These are phyloP conservation scores for Catotricha subobsoleta DNA, from an alignment of 2,888 invertebrate species.

Conservation along the genomic window DNA sequence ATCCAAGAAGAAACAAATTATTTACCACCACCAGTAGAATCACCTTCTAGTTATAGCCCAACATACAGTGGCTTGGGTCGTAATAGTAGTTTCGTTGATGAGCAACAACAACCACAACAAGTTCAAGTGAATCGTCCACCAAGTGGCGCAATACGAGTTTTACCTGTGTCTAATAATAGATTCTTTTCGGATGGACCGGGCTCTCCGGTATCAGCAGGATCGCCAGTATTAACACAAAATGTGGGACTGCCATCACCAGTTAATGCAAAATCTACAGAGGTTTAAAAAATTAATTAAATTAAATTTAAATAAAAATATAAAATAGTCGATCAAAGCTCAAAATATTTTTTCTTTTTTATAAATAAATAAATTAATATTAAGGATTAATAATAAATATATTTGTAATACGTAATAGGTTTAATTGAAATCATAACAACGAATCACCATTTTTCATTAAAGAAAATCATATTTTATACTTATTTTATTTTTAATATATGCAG, in stretches of 20 bases:
- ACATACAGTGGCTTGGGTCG: constrained; percentile 28
- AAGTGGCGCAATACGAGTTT: constrained; percentile 25
- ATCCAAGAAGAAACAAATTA: constrained; percentile 18
- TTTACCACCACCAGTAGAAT: constrained; percentile 17
- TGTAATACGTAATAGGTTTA: too few relatives aligned
- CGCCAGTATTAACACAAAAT: constrained; percentile 21
- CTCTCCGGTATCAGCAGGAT: constrained; percentile 8
- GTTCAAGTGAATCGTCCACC: constrained; percentile 13
- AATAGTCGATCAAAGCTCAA: too few relatives aligned
- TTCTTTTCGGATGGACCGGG: constrained; percentile 4
- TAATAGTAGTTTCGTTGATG: constrained; percentile 17
- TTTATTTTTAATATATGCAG: too few relatives aligned
- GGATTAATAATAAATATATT: too few relatives aligned
- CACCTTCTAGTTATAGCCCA: constrained; percentile 18
- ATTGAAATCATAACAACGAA: too few relatives aligned
- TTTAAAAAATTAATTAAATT: constrained; percentile 16
- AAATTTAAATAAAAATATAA: constrained; percentile 1
- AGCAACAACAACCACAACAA: constrained; percentile 10
- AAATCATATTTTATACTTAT: too few relatives aligned
- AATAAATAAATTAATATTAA: too few relatives aligned
- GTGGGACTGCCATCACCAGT: constrained; percentile 25
- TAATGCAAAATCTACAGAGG: constrained; percentile 27
- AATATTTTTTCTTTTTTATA: too few relatives aligned
- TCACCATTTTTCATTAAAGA: too few relatives aligned
- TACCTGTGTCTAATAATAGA: constrained; percentile 15